Conservation (phyloP, 2,113 vertebrate species). For the Spilogale gracilis region DNA sequence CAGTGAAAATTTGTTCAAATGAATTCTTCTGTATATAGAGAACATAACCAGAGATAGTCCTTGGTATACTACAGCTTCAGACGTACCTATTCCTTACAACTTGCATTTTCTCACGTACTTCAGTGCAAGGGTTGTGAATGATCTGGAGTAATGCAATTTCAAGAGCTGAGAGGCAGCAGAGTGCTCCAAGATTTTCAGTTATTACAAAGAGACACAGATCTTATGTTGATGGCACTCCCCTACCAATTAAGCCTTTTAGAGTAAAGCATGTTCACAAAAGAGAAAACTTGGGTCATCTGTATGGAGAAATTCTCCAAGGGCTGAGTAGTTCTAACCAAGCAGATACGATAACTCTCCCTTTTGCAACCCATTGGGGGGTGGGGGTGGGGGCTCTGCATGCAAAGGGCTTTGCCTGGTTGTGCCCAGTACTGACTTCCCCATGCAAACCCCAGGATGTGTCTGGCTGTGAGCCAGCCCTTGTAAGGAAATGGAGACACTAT, state of each 20-base stretch:
- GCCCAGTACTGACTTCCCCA: background rate
- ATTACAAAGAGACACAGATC: background rate
- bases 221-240: background rate
- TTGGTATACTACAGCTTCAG: background rate
- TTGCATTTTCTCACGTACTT: background rate
- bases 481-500: background rate
- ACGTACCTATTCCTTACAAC: too few relatives aligned
- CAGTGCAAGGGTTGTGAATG: background rate
- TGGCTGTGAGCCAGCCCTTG: background rate
- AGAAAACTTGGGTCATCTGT: background rate
- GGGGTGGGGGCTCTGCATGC: background rate
- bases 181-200: background rate
- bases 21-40: background rate
- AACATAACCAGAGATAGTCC: background rate
- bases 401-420: background rate
- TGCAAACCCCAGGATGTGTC: background rate
- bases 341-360: background rate
- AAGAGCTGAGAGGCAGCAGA: background rate
- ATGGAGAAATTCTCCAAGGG: background rate
- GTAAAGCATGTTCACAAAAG: background rate
- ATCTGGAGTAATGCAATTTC: background rate
- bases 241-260: background rate
- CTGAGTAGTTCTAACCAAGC: background rate
- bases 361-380: too few relatives aligned
- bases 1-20: background rate